These are phyloP conservation scores for Aphelenchoides besseyi DNA, from an alignment of 1,140 invertebrate genomes.

Conservation along the genomic window DNA sequence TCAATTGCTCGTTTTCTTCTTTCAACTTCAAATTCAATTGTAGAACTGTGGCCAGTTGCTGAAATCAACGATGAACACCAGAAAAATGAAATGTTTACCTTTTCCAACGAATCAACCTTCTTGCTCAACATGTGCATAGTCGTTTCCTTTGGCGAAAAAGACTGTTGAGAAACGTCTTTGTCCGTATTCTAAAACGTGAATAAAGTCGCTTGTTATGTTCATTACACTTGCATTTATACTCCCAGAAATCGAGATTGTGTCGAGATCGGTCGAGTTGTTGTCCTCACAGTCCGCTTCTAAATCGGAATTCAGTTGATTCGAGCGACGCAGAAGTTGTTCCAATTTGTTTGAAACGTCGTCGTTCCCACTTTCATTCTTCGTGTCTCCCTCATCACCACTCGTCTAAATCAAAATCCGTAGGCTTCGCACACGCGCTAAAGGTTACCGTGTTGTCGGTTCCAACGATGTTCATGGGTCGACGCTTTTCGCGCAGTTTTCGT, in stretches of 20 bases:
- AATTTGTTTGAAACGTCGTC: conserved; percentile 25
- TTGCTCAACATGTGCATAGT: not conserved
- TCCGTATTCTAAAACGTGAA: conserved; percentile 14
- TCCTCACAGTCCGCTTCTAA: conserved; percentile 41
- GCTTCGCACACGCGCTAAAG: no score
- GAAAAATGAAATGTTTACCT: conserved; percentile 13
- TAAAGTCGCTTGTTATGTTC: no score
- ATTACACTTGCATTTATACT: conserved; percentile 26
- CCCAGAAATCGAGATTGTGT: conserved; percentile 33
- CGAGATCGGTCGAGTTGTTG: conserved; percentile 37
- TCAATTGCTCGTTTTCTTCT: conserved; percentile 39
- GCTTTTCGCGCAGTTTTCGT: conserved; percentile 33
- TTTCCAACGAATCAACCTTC: conserved; percentile 27
- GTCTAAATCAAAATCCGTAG: conserved; percentile 29
- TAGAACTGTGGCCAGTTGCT: conserved; percentile 39
- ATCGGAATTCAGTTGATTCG: conserved; percentile 35
- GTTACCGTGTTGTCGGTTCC: conserved; percentile 32
- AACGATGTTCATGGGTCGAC: conserved; percentile 26
- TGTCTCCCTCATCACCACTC: conserved; percentile 33
- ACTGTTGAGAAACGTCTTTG: conserved; percentile 19
- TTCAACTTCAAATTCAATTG: conserved; percentile 30
- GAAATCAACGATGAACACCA: conserved; percentile 11
- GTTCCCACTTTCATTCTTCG: conserved; percentile 21
- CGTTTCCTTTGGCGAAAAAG: not conserved
- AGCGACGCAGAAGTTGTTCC: conserved; percentile 28